phyloP scores from a whole-genome alignment of 2,888 invertebrate genomes.

The Exephanes ischioxanthus region DNA sequence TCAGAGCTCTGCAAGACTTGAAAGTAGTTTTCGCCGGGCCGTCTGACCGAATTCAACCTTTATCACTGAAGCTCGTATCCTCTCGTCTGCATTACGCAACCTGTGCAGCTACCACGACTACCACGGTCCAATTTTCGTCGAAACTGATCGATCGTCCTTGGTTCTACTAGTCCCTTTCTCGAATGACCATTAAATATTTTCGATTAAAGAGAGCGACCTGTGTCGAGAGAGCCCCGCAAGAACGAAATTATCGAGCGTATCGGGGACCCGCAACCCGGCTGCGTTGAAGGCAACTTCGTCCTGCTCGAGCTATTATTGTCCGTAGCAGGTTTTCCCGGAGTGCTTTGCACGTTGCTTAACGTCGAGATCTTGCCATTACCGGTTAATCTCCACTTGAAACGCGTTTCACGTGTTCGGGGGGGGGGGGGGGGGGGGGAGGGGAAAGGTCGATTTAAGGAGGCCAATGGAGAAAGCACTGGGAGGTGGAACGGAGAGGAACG shows the following conservation, averaged over 20 bases:
- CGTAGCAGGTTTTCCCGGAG: conserved; percentile 49
- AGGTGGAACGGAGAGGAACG: conserved; percentile 17
- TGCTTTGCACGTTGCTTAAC: conserved; percentile 49
- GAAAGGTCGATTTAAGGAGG: conserved; percentile 17
- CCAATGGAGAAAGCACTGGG: background rate
- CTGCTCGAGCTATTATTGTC: conserved; percentile 41
- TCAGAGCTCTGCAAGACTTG: too few relatives aligned
- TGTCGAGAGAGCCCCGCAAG: background rate
- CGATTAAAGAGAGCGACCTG: background rate
- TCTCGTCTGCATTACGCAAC: background rate
- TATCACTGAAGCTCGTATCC: conserved; percentile 12
- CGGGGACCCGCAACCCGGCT: background rate
- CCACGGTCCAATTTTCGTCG: background rate
- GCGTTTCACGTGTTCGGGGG: conserved; percentile 55
- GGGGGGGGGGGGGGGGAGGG: background rate
- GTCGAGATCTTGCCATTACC: conserved; percentile 57
- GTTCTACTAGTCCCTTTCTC: background rate
- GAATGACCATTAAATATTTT: background rate
- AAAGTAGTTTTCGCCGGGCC: conserved; percentile 34
- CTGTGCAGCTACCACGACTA: background rate
- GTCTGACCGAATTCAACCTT: conserved; percentile 27
- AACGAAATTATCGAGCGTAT: conserved; percentile 23
- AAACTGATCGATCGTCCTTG: background rate
- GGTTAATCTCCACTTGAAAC: conserved; percentile 64
- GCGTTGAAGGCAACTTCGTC: conserved; percentile 26